A percentile compares a stretch with the other conserved stretches of the same genome.
Conservation (phyloP, 2,113 vertebrate genomes). For the Polypterus bichir region DNA sequence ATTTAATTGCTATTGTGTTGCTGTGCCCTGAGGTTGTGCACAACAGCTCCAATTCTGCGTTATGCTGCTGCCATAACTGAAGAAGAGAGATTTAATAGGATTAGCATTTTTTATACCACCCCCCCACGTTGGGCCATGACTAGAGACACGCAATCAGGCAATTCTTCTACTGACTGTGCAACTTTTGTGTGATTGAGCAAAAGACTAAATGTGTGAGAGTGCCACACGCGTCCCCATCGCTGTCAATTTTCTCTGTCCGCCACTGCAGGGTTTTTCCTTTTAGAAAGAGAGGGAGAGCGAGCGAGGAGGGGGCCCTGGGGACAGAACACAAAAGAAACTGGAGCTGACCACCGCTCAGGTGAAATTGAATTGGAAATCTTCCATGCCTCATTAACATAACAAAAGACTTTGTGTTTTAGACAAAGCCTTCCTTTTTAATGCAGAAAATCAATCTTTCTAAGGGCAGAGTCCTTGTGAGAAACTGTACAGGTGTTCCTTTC, state of each 20-base stretch:
- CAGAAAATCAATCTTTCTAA: constrained; percentile 68
- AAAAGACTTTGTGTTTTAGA: constrained; percentile 85
- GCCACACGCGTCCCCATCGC: constrained; percentile 58
- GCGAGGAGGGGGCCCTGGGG: constrained; percentile 74
- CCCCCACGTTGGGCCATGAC: constrained; percentile 1
- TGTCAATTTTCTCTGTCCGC: constrained; percentile 65
- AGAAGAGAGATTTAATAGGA: constrained; percentile 48
- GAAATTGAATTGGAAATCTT: constrained; percentile 98
- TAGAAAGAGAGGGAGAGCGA: constrained; percentile 75
- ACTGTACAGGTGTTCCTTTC: constrained; percentile 71
- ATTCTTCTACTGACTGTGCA: constrained; percentile 4
- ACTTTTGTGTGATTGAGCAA: constrained; percentile 30
- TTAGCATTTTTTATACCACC: constrained; percentile 34
- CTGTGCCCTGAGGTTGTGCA: constrained; percentile 1
- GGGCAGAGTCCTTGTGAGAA: constrained; percentile 58
- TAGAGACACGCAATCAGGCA: not conserved
- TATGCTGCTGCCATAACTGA: constrained; percentile 11
- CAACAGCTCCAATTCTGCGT: constrained; percentile 6
- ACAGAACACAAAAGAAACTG: constrained; percentile 74
- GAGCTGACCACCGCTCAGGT: constrained; percentile 93
- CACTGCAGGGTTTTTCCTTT: constrained; percentile 71
- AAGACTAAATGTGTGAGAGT: constrained; percentile 58
- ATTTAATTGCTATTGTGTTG: constrained; percentile 28
- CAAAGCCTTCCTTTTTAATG: constrained; percentile 84
- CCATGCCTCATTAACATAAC: constrained; percentile 93